Base-by-base conservation (phyloP, 2,888 invertebrate genomes). In the Cancer borealis region DNA sequence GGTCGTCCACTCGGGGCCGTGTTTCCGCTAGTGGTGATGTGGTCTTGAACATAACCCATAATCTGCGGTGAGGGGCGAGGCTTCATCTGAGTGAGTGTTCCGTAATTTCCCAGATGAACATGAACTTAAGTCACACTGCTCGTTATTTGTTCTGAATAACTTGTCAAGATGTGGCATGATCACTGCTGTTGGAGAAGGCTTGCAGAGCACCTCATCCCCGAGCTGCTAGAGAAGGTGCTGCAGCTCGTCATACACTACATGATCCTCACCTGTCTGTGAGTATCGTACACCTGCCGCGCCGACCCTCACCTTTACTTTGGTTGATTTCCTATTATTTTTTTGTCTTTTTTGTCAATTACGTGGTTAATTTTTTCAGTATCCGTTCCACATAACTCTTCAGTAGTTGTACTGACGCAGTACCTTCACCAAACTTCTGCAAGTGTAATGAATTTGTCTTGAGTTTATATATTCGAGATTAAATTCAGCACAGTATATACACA, bases 251-350 rank as follows among this genome's bases (percentile, higher is more conserved):
- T 94, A 14, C 94, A 94, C 90, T 94, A 94, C 84, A 54, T 92
- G 54, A 79, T 94, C 47, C 66, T 94, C 92, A 79, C 89, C 60
- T 92, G 94, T 84, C 92, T 94, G 94, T 94, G 89, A 94, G 94
- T 94, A 94, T 54, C 49, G 46, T 45, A 5, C 21, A 47, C 66
- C 84, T 46, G n/a, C 92, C 26, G 6, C 92, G 12, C 10, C 26
- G 14, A 73, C 12, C 47, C 26, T 12, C 66, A 17, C 73, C 73
- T 8, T 0, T 6, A 21, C 14, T 66, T 66, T 39, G 3, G 12
- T 10, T 30, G 45, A 30, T 39, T 92, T 73, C 45, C 21, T 46
- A 26, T 79, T 92, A 14, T 92, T 47, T 12, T 49, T 26, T 30
- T 54, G 3, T 49, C 12, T 47, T 84, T 47, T 49, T 92, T 73